Percentiles rank a stretch among this genome's conserved stretches.
phyloP scores from a whole-genome alignment of 2,113 vertebrate species.

The Picathartes gymnocephalus region DNA sequence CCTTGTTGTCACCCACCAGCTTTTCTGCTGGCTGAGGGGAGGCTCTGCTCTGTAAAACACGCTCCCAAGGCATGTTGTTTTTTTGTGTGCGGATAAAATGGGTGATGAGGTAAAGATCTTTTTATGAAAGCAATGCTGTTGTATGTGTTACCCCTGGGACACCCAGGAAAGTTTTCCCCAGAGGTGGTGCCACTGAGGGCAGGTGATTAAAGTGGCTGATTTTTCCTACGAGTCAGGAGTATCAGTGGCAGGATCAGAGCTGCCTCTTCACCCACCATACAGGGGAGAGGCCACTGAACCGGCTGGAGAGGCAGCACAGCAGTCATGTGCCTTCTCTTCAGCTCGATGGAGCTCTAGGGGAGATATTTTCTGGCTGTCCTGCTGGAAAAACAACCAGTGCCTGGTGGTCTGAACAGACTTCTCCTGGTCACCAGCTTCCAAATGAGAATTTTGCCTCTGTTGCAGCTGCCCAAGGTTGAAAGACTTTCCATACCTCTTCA shows the following conservation, averaged over 20 bases:
- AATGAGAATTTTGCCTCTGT: background rate
- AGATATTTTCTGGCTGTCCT: background rate
- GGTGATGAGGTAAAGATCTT: background rate
- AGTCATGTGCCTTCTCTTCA: background rate
- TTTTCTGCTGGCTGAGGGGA: conserved; percentile 37
- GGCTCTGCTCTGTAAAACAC: background rate
- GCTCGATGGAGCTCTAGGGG: background rate
- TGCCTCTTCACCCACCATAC: background rate
- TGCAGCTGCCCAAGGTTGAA: background rate
- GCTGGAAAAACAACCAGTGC: background rate
- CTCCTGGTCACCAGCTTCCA: background rate
- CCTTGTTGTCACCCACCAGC: conserved; percentile 21
- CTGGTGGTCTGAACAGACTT: background rate
- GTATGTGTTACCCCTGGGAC: fast-evolving
- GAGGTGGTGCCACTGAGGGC: fast-evolving
- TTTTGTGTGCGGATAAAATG: background rate
- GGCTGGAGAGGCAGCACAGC: fast-evolving
- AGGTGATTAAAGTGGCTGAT: background rate
- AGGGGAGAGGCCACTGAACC: background rate
- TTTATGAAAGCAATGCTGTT: background rate
- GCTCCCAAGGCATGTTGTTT: fast-evolving
- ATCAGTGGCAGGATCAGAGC: background rate
- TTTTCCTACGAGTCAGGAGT: background rate
- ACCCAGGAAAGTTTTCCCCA: background rate
- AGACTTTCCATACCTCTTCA: background rate